Evolutionary conservation across 2,797 vertebrate species (phyloP).

Genomic region (Chloroceryle amazona): DNA sequence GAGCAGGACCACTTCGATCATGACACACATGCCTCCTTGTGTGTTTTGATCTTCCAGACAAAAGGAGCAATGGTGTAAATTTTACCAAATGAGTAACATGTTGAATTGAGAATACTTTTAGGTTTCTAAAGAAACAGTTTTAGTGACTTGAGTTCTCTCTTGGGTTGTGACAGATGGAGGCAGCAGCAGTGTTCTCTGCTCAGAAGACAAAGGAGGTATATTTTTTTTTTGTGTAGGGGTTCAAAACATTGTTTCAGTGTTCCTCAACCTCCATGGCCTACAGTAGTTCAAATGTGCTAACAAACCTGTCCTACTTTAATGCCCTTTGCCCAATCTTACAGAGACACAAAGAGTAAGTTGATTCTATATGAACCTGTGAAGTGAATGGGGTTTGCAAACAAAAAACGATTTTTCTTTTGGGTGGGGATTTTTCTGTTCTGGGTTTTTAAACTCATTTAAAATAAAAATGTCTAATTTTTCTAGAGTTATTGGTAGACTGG

Average conservation of each 20-base stretch:
- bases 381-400: neutral
- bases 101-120: neutral
- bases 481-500: neutral
- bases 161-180: neutral
- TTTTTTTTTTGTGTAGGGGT: neutral
- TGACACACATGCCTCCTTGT: neutral
- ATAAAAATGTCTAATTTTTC: neutral
- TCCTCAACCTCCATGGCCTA: neutral
- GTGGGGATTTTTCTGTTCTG: neutral
- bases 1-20: too few relatives aligned
- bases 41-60: neutral
- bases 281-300: neutral
- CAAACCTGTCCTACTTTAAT: neutral
- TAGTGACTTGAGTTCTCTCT: neutral
- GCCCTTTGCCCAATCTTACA: neutral
- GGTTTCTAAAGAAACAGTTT: neutral
- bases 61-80: neutral
- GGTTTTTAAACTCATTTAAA: neutral
- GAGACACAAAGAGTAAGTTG: neutral
- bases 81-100: accelerated
- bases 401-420: neutral
- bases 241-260: neutral
- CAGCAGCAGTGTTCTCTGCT: neutral
- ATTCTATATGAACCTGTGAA: neutral
- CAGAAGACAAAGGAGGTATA: neutral